Evolutionary conservation across 2,797 vertebrate species (phyloP).

Genomic region (Sebastes nivosus): DNA sequence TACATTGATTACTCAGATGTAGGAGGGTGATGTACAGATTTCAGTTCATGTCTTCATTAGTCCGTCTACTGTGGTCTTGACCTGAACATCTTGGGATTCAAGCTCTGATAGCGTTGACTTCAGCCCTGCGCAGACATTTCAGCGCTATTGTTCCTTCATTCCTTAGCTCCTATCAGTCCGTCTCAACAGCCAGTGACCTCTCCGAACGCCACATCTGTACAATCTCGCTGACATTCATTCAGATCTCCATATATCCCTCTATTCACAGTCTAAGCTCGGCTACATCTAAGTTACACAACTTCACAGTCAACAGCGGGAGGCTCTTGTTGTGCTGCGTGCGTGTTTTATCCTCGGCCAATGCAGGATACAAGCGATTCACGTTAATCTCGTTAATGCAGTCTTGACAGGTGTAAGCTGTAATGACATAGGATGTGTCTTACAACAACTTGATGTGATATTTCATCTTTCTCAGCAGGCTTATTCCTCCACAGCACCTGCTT

Average conservation of each 20-base stretch:
- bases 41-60: neutral
- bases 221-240: constrained; percentile 2
- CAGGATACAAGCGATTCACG: constrained; percentile 21
- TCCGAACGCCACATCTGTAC: neutral
- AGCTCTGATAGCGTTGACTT: neutral
- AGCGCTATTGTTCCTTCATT: constrained; percentile 1
- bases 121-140: neutral
- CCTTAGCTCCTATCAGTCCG: neutral
- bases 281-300: constrained; percentile 49
- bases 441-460: constrained; percentile 39
- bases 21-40: neutral
- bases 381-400: constrained; percentile 59
- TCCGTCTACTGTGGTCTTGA: neutral
- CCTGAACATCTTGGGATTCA: neutral
- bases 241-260: constrained; percentile 15
- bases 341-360: constrained; percentile 22
- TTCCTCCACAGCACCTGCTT: constrained; percentile 5
- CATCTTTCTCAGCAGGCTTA: constrained; percentile 11
- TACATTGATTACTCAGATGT: neutral
- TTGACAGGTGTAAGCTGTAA: constrained; percentile 62
- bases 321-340: neutral
- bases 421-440: constrained; percentile 39
- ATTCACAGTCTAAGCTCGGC: constrained; percentile 26
- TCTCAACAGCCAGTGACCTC: neutral
- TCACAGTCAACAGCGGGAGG: neutral